phyloP scores from a whole-genome alignment of 2,113 vertebrate genomes.

The Phainopepla nitens region DNA sequence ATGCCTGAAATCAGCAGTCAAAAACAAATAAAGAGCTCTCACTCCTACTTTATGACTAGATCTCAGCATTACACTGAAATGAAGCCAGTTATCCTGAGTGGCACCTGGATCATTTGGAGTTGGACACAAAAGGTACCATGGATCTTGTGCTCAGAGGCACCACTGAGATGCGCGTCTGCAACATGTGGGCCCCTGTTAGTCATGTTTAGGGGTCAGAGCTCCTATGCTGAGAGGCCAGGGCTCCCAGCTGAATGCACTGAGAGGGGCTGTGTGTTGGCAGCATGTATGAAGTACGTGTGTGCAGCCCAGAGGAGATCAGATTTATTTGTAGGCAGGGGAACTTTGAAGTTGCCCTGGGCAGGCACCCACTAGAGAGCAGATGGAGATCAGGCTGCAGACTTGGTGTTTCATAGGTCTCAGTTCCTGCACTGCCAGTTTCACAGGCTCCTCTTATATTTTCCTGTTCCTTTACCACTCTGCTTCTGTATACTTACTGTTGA shows the following conservation, averaged over 20 bases:
- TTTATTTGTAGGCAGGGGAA: background rate
- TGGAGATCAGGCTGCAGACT: background rate
- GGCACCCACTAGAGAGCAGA: background rate
- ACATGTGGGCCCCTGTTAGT: fast-evolving
- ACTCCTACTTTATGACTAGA: background rate
- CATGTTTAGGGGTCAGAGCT: background rate
- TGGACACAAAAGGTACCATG: background rate
- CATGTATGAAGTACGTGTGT: background rate
- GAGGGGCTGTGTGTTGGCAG: background rate
- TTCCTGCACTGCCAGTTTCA: background rate
- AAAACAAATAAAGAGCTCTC: background rate
- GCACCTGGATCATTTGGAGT: background rate
- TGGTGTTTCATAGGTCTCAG: background rate
- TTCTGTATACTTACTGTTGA: background rate
- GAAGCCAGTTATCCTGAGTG: background rate
- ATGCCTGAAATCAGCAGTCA: background rate
- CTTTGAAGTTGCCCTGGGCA: background rate
- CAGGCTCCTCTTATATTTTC: background rate
- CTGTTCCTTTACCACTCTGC: background rate
- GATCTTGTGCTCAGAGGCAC: background rate
- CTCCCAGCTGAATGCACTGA: background rate
- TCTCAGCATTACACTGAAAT: background rate
- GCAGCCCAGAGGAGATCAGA: background rate
- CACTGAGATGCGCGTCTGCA: fast-evolving
- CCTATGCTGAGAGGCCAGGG: background rate